Percentiles rank a stretch among this genome's conserved stretches.
Conservation (phyloP, 2,797 vertebrate species). For the Sebastes elongatus region DNA sequence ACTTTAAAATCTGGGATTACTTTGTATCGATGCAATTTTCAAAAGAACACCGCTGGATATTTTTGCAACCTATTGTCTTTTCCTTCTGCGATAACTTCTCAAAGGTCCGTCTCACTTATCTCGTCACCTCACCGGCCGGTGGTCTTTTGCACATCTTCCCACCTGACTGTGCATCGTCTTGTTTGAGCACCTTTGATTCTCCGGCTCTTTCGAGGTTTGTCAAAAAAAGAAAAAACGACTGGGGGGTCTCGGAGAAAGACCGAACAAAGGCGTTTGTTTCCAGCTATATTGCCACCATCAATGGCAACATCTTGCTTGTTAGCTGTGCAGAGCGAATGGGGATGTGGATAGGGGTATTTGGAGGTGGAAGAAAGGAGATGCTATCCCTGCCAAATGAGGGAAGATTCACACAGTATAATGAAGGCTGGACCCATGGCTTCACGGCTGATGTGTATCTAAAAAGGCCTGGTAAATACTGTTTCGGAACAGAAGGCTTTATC, state of each 20-base stretch:
- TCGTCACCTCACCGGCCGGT: constrained; percentile 5
- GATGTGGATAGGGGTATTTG: constrained; percentile 82
- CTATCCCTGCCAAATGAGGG: constrained; percentile 87
- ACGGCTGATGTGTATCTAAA: constrained; percentile 85
- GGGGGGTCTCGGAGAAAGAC: constrained; percentile 68
- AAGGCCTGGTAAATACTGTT: constrained; percentile 85
- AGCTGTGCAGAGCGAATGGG: constrained; percentile 73
- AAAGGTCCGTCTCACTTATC: constrained; percentile 31
- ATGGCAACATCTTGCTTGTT: constrained; percentile 79
- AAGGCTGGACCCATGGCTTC: constrained; percentile 83
- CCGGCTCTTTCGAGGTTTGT: constrained; percentile 66
- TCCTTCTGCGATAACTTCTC: constrained; percentile 28
- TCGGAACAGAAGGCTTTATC: constrained; percentile 84
- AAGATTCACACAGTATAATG: constrained; percentile 86
- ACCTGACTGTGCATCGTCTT: constrained; percentile 52
- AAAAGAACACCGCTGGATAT: neutral
- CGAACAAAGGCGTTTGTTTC: constrained; percentile 81
- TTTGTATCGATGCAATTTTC: neutral
- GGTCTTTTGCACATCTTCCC: constrained; percentile 51
- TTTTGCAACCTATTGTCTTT: constrained; percentile 12
- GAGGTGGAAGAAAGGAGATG: constrained; percentile 83
- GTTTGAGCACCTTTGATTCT: constrained; percentile 64
- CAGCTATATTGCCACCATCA: constrained; percentile 76
- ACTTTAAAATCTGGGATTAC: neutral
- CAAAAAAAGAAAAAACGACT: constrained; percentile 39